These are phyloP conservation scores for Tuta absoluta DNA, from an alignment of 2,888 invertebrate genomes.

Conservation along the genomic window DNA sequence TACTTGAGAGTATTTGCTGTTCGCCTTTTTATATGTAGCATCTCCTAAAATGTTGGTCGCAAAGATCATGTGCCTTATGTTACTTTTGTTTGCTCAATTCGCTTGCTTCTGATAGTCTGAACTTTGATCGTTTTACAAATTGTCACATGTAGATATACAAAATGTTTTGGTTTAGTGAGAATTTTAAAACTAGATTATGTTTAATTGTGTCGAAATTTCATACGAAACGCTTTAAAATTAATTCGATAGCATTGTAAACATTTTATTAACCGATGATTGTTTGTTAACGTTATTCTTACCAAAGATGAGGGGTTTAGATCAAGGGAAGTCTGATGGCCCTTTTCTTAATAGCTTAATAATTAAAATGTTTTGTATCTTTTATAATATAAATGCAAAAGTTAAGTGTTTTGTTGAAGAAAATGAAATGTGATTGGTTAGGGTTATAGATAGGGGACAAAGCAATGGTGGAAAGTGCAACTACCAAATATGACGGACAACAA, in stretches of 20 bases:
- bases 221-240: constrained; percentile 28
- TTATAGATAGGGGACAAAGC: constrained; percentile 62
- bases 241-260: constrained; percentile 45
- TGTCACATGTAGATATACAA: constrained; percentile 25
- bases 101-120: constrained; percentile 68
- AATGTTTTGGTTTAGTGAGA: constrained; percentile 27
- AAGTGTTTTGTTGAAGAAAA: constrained; percentile 68
- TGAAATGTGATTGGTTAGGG: constrained; percentile 74
- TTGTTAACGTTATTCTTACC: constrained; percentile 76
- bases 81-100: constrained; percentile 69
- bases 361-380: constrained; percentile 77
- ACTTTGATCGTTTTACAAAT: constrained; percentile 46
- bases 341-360: constrained; percentile 71
- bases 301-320: constrained; percentile 72
- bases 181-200: constrained; percentile 13
- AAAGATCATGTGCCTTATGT: constrained; percentile 73
- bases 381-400: constrained; percentile 71
- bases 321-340: constrained; percentile 59
- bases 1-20: constrained; percentile 37
- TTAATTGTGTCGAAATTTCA: constrained; percentile 26
- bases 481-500: constrained; percentile 38
- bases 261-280: constrained; percentile 61
- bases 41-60: constrained; percentile 54
- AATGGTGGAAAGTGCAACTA: constrained; percentile 43
- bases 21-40: constrained; percentile 6